Base-by-base conservation (phyloP, 2,888 invertebrate genomes). In the Masnerella sp. region DNA sequence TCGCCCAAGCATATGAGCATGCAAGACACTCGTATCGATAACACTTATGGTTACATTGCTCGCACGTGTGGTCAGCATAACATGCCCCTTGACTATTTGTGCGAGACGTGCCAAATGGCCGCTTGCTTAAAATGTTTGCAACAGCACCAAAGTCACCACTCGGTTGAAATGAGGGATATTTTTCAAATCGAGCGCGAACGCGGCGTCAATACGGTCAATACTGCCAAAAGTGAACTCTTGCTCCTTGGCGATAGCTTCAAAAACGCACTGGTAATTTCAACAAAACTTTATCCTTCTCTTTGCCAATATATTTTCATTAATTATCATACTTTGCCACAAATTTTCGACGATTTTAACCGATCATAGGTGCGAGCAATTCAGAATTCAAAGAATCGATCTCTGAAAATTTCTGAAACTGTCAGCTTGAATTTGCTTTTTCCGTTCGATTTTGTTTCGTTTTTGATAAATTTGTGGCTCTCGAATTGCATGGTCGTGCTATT, bases 161-260 rank as follows among this genome's bases (percentile, higher is more conserved):
- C 64, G 11, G 71, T 71, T 11, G 71, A 65, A 32, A 52, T 72
- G 71, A 72, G 42, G 61, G 71, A 72, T 14, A 65, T 59, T 34
- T 72, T 65, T 47, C 56, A 72, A 45, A 3, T 65, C 7, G 71
- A 72, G 14, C 71, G 65, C 45, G 71, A 72, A 59, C 71, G 71
- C 42, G 71, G 71, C 20, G 65, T 72, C 54, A 65, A 59, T 45
- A 72, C 71, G 4, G 61, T 72, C 28, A 72, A 72, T 67, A 72
- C 59, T 72, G 72, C 72, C 65, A 72, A 72, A 54, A 72, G 65
- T 34, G 72, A 72, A 54, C 42, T 72, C 12, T 28, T 72, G 42
- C 65, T 72, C 38, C 59, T 72, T 22, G 72, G 72, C 34, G 65
- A 71, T 54, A 71, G 64, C 65, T 72, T 72, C 72, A 58, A 42